phyloP scores from a whole-genome alignment of 2,888 invertebrate genomes.

The Labia minor region DNA sequence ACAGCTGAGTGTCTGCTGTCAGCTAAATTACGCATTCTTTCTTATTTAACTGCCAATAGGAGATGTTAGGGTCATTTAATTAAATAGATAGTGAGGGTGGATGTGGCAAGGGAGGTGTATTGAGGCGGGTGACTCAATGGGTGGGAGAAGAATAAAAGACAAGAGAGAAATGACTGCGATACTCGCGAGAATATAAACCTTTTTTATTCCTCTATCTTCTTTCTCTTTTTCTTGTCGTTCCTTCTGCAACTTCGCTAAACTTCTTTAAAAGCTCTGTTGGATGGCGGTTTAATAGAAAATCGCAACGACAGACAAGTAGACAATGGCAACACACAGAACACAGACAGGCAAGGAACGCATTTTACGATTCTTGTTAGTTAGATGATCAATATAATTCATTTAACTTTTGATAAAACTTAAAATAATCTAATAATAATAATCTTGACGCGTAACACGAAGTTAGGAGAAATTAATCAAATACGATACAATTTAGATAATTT shows the following conservation, averaged over 20 bases:
- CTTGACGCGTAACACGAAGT: too few species aligned
- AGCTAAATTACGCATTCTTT: conserved; percentile 13
- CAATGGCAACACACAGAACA: too few species aligned
- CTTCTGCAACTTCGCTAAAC: neutral
- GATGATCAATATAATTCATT: conserved; percentile 13
- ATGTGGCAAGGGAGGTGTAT: too few species aligned
- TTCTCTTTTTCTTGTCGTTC: neutral
- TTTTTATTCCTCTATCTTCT: neutral
- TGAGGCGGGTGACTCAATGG: too few species aligned
- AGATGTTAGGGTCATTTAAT: conserved; percentile 1
- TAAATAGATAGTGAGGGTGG: neutral
- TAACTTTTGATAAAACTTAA: neutral
- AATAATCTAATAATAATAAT: neutral
- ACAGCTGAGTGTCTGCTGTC: conserved; percentile 13
- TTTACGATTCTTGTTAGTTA: conserved; percentile 13
- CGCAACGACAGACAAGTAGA: neutral
- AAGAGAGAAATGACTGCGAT: neutral
- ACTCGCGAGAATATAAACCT: neutral
- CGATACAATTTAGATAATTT: too few species aligned
- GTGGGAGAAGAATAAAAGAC: neutral
- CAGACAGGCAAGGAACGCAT: neutral
- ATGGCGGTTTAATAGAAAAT: too few species aligned
- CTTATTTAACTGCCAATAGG: conserved; percentile 13
- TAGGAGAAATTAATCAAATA: too few species aligned
- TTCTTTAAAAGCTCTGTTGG: conserved; percentile 2